These are phyloP conservation scores for Aporophyla lueneburgensis DNA, from an alignment of 2,888 invertebrate species.

Conservation along the genomic window DNA sequence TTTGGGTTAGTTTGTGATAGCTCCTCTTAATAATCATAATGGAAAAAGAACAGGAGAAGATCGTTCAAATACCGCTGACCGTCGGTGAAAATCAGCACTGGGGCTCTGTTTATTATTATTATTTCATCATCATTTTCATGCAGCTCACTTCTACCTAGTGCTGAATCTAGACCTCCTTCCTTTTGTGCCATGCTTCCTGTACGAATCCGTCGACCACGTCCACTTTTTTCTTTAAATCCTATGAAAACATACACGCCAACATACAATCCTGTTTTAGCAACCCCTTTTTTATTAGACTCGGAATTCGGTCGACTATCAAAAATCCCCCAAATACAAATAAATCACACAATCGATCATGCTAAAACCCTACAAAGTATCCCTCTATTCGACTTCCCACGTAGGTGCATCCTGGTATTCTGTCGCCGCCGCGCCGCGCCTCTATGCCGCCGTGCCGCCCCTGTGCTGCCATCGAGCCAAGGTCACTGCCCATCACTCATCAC, in stretches of 20 bases:
- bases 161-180: no score
- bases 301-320: neutral
- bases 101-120: no score
- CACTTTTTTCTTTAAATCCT: neutral
- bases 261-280: neutral
- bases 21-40: neutral
- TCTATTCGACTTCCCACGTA: neutral
- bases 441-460: conserved; percentile 13
- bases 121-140: no score
- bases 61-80: no score
- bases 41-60: no score
- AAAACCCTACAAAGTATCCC: neutral
- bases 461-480: conserved; percentile 10
- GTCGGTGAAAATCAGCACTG: no score
- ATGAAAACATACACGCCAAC: neutral
- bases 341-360: conserved; percentile 17
- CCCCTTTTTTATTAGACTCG: neutral
- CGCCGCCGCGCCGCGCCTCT: conserved; percentile 16
- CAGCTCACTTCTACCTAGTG: no score
- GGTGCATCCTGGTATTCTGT: conserved; percentile 24
- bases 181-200: no score
- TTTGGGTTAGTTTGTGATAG: neutral
- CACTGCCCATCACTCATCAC: neutral
- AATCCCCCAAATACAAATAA: neutral
- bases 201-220: no score